Evolutionary conservation across 2,797 vertebrate species (phyloP).

Genomic region (Threskiornis aethiopicus): DNA sequence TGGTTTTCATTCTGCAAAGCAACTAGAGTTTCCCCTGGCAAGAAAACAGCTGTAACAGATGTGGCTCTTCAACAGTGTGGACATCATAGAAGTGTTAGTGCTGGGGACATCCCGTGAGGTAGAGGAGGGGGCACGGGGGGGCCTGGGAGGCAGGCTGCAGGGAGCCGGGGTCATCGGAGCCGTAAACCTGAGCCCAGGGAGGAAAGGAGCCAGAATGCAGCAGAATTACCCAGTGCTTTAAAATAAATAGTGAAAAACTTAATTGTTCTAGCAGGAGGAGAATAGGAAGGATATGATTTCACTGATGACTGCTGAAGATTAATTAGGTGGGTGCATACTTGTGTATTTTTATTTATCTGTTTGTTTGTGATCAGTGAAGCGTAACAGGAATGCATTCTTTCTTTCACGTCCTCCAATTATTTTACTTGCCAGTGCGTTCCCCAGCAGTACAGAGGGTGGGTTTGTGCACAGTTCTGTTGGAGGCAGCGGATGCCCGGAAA

Average conservation of each 20-base stretch:
- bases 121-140: background rate
- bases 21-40: background rate
- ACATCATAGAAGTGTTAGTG: background rate
- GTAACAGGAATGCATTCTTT: background rate
- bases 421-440: background rate
- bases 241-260: background rate
- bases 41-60: background rate
- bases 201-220: background rate
- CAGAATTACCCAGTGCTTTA: background rate
- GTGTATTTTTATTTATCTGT: background rate
- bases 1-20: background rate
- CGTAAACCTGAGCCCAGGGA: background rate
- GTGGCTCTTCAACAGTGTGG: background rate
- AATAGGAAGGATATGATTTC: background rate
- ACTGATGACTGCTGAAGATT: background rate
- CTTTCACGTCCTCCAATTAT: background rate
- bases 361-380: background rate
- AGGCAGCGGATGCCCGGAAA: background rate
- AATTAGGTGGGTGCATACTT: background rate
- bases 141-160: background rate
- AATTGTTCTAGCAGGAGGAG: background rate
- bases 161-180: accelerated
- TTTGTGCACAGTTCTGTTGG: background rate
- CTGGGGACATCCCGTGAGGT: background rate
- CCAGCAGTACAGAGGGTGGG: background rate